phyloP scores from a whole-genome alignment of 2,797 vertebrate species.

The Notoglanidium macrostoma region DNA sequence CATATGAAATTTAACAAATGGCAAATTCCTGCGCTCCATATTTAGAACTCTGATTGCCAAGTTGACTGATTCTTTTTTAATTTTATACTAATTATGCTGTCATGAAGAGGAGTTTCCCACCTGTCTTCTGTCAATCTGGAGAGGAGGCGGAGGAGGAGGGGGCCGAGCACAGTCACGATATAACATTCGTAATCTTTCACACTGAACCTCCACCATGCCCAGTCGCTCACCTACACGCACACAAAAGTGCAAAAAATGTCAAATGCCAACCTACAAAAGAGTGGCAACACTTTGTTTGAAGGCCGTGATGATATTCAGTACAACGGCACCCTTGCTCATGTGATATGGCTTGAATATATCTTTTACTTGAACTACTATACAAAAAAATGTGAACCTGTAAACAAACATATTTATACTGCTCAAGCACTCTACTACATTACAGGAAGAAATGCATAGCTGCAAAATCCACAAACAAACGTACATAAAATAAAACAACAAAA shows the following conservation, averaged over 20 bases:
- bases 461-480: too few relatives aligned
- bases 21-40: background rate
- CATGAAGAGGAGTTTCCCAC: slow-evolving; percentile 66
- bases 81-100: background rate
- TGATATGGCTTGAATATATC: too few relatives aligned
- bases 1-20: background rate
- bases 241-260: slow-evolving; percentile 31
- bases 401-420: too few relatives aligned
- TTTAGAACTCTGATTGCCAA: background rate
- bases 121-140: slow-evolving; percentile 94
- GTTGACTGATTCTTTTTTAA: background rate
- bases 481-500: too few relatives aligned
- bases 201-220: slow-evolving; percentile 92
- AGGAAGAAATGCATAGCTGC: too few relatives aligned
- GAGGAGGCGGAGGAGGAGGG: slow-evolving; percentile 81
- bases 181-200: slow-evolving; percentile 93
- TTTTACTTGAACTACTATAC: too few relatives aligned
- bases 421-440: too few relatives aligned
- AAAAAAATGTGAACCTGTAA: too few relatives aligned
- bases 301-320: too few relatives aligned
- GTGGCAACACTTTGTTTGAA: background rate
- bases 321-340: too few relatives aligned
- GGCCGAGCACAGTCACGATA: slow-evolving; percentile 97
- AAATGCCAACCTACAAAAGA: too few relatives aligned
- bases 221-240: slow-evolving; percentile 86